Percentiles rank a stretch among this genome's conserved stretches.
These are phyloP conservation scores for Strix uralensis DNA, from an alignment of 2,113 vertebrate species.

Conservation along the genomic window DNA sequence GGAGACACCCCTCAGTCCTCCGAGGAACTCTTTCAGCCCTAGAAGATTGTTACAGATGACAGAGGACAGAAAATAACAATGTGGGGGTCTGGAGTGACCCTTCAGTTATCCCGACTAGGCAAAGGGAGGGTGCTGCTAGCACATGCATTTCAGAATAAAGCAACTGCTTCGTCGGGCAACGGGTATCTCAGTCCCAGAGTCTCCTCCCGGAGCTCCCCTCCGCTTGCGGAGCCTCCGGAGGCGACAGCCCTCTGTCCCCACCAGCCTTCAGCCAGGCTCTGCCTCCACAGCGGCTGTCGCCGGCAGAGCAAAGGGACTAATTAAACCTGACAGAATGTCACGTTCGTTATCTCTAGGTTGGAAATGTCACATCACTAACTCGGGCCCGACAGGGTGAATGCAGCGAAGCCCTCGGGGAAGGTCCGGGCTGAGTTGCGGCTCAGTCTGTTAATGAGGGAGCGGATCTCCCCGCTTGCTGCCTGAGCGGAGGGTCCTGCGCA, in stretches of 20 bases:
- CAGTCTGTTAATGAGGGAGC: background rate
- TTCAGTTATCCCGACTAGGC: fast-evolving
- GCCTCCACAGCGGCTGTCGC: background rate
- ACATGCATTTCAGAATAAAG: background rate
- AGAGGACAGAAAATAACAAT: background rate
- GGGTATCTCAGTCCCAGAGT: background rate
- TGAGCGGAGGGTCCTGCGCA: fast-evolving
- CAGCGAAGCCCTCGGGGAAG: background rate
- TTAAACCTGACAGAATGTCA: conserved; percentile 4
- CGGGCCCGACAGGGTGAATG: background rate
- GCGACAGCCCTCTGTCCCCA: background rate
- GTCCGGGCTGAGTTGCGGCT: background rate
- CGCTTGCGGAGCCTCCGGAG: fast-evolving
- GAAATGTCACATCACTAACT: background rate
- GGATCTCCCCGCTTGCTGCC: background rate
- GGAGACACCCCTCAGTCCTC: background rate
- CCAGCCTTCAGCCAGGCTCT: background rate
- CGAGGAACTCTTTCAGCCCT: background rate
- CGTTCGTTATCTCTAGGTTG: background rate
- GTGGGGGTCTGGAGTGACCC: background rate
- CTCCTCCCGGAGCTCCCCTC: background rate
- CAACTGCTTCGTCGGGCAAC: background rate
- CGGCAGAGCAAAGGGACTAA: background rate
- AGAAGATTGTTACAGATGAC: background rate
- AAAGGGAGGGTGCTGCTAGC: background rate